Evolutionary conservation across 2,797 vertebrate genomes (phyloP).

Genomic region (Philypnodon macrostomus): DNA sequence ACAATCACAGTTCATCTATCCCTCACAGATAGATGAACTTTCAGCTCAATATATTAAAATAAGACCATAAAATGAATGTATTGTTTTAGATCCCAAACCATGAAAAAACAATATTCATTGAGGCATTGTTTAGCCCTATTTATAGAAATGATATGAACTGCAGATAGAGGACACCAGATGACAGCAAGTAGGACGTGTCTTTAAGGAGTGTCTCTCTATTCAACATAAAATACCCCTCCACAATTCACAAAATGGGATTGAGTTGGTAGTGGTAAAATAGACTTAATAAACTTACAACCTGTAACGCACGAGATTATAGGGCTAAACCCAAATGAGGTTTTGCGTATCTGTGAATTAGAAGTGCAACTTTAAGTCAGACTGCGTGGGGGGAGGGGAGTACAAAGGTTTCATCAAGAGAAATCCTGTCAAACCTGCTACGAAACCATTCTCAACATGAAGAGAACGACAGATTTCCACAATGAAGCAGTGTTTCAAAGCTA

Average conservation of each 20-base stretch:
- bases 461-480: conserved; percentile 25
- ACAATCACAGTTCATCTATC: too few relatives aligned
- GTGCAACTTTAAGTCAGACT: conserved; percentile 44
- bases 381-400: conserved; percentile 20
- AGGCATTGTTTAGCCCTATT: not conserved
- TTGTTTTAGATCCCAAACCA: too few relatives aligned
- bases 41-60: too few relatives aligned
- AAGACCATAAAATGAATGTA: too few relatives aligned
- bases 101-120: too few relatives aligned
- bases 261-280: not conserved
- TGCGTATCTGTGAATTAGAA: conserved; percentile 1
- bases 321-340: not conserved
- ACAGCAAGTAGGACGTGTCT: conserved; percentile 24
- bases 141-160: not conserved
- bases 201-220: conserved; percentile 24
- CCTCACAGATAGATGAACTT: too few relatives aligned
- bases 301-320: not conserved
- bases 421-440: conserved; percentile 69
- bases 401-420: conserved; percentile 61
- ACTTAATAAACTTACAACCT: not conserved
- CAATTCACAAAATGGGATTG: not conserved
- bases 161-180: conserved; percentile 11
- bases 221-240: not conserved
- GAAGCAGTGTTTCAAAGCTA: too few relatives aligned
- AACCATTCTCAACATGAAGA: conserved; percentile 11